Conservation (phyloP, 2,797 vertebrate species). For the Poecilia picta region DNA sequence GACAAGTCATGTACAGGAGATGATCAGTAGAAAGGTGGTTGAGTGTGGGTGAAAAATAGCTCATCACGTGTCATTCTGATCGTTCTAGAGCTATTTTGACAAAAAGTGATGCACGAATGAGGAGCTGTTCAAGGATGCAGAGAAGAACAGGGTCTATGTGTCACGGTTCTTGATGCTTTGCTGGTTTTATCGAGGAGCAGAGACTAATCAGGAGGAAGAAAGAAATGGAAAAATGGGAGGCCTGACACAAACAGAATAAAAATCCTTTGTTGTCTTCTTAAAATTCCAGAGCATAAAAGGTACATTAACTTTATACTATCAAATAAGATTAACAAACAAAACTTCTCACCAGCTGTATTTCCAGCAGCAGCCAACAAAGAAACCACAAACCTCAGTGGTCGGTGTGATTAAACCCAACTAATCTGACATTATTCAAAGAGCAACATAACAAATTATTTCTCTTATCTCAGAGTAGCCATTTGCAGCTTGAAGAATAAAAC, state of each 20-base stretch:
- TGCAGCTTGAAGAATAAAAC: neutral
- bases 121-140: slow-evolving; percentile 35
- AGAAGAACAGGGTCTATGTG: slow-evolving; percentile 25
- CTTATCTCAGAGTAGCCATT: neutral
- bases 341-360: neutral
- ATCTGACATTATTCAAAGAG: slow-evolving; percentile 4
- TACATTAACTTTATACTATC: neutral
- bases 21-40: slow-evolving; percentile 16
- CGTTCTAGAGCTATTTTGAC: slow-evolving; percentile 34
- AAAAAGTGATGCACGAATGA: slow-evolving; percentile 30
- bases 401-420: neutral
- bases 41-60: slow-evolving; percentile 43
- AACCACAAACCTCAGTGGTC: slow-evolving; percentile 11
- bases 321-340: neutral
- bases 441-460: neutral
- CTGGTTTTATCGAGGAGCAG: slow-evolving; percentile 27
- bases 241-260: neutral
- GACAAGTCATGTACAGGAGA: slow-evolving; percentile 37
- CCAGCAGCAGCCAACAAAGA: slow-evolving; percentile 21
- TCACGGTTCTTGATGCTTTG: slow-evolving; percentile 26
- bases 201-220: slow-evolving; percentile 19
- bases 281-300: neutral
- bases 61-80: slow-evolving; percentile 49
- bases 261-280: neutral
- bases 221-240: neutral